Conservation (phyloP, 1,140 invertebrate genomes). For the Drosophila repletoides region DNA sequence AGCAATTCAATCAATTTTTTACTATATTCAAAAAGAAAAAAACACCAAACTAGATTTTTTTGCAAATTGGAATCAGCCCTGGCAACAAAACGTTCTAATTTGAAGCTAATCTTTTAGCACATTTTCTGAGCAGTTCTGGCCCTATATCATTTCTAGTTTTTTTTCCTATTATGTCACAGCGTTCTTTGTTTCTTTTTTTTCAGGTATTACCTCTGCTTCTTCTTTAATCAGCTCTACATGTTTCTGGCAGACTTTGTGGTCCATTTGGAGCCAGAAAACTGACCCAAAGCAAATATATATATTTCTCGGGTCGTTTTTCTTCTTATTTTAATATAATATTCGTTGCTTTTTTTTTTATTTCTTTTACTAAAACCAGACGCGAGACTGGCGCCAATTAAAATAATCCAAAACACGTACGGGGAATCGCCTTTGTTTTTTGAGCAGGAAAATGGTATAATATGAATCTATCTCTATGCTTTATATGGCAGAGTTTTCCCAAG, state of each 20-base stretch:
- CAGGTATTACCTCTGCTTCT: too few species aligned
- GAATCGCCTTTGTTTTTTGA: slow-evolving; percentile 34
- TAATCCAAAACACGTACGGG: slow-evolving; percentile 75
- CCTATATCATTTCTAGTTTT: too few species aligned
- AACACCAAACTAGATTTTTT: too few species aligned
- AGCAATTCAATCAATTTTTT: too few species aligned
- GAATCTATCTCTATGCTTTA: slow-evolving; percentile 35
- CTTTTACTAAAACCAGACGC: too few species aligned
- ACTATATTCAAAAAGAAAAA: too few species aligned
- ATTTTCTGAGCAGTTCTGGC: too few species aligned
- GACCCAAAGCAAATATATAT: slow-evolving; percentile 11
- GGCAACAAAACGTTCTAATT: too few species aligned
- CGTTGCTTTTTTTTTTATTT: slow-evolving; percentile 19
- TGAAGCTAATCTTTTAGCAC: too few species aligned
- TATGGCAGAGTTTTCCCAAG: slow-evolving; percentile 45
- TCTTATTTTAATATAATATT: background rate
- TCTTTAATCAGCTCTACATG: slow-evolving; percentile 36
- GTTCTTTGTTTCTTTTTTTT: background rate
- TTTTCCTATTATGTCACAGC: background rate
- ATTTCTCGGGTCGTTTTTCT: background rate
- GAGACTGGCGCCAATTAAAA: slow-evolving; percentile 50
- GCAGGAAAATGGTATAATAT: slow-evolving; percentile 31
- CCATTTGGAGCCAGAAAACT: slow-evolving; percentile 9
- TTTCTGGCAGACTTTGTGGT: slow-evolving; percentile 26
- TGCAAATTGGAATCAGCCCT: too few species aligned